These are phyloP conservation scores for Kryptopterus vitreolus DNA, from an alignment of 2,797 vertebrate species.

Conservation along the genomic window DNA sequence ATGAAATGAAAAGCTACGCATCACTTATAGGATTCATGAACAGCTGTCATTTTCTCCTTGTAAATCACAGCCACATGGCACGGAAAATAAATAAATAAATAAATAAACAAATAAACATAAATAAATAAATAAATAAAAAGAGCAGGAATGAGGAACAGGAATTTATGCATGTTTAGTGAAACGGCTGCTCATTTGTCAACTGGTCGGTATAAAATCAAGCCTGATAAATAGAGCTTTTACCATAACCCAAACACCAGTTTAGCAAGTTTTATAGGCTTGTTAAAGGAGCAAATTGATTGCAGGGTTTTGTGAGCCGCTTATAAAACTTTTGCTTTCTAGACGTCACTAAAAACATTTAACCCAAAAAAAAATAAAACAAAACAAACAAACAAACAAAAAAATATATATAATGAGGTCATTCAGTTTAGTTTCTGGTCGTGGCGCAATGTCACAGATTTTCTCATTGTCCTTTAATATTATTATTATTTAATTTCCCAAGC, in stretches of 20 bases:
- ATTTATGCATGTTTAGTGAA: background rate
- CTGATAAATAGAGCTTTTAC: constrained; percentile 27
- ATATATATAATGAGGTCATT: background rate
- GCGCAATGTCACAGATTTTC: background rate
- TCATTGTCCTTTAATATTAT: background rate
- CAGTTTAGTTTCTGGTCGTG: background rate
- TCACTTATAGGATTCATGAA: background rate
- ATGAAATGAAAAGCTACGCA: background rate
- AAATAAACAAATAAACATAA: background rate
- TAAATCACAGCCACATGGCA: constrained; percentile 1
- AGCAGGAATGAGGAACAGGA: background rate
- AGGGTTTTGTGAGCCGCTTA: background rate
- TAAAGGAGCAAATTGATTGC: constrained; percentile 26
- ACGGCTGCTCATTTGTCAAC: constrained; percentile 1
- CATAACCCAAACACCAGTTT: constrained; percentile 22
- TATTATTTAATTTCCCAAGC: background rate
- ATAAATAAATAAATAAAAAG: background rate
- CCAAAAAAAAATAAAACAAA: background rate
- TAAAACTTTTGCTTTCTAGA: constrained; percentile 16
- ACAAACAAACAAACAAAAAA: background rate
- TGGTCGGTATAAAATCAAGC: constrained; percentile 18
- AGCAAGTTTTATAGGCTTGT: constrained; percentile 30
- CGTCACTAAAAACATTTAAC: background rate
- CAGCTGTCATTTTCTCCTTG: background rate
- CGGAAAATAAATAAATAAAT: background rate